Base-by-base conservation (phyloP, 2,797 vertebrate species). In the Falco concolor region DNA sequence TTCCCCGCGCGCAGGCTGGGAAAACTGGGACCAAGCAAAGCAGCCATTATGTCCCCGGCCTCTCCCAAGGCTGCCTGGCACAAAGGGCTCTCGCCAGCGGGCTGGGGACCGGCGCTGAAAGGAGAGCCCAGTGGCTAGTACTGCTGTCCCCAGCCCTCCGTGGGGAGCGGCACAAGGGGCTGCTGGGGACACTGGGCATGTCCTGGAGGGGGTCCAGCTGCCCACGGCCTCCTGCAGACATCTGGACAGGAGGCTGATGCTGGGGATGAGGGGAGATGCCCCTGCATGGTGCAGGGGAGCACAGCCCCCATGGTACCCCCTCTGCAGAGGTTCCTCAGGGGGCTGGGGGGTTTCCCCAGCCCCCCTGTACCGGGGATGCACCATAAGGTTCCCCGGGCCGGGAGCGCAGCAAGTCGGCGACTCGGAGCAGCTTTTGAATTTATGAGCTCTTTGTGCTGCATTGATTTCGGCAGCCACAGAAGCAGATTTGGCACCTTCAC, bases 151-250 rank as follows among this genome's bases (percentile, higher is more conserved):
- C 28, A 4, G 7, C 23, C 28, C 54, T 20, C 30, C 21, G 30
- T 0, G 0, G 23, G 22, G 34, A 22, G 16, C 32, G 6, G 42
- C 60, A 20, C 13, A 2, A 14, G 73, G 63, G 22, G 47, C 28
- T 2, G 1, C 19, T 13, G 50, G 63, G 68, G 60, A 36, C 4
- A 2, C 13, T 0, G 0, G 17, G 15, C 6, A 6, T 1, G 2
- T 23, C 12, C 0, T 2, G 1, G 28, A 23, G 53, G 30, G 68
- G 22, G 20, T 68, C n/a, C 0, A 0, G 36, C 18, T 53, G 68
- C 56, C 47, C 32, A 14, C 1, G 0, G 40, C 28, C 24, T 72
- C 63, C 17, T 3, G 27, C 23, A 80, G 44, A 52, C 13, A 0
- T n/a, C 21, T 4, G 1, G 32, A 52, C n/a, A n/a, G 60, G 34